Base-by-base conservation (phyloP, 2,888 invertebrate species). In the Unio pictorum region DNA sequence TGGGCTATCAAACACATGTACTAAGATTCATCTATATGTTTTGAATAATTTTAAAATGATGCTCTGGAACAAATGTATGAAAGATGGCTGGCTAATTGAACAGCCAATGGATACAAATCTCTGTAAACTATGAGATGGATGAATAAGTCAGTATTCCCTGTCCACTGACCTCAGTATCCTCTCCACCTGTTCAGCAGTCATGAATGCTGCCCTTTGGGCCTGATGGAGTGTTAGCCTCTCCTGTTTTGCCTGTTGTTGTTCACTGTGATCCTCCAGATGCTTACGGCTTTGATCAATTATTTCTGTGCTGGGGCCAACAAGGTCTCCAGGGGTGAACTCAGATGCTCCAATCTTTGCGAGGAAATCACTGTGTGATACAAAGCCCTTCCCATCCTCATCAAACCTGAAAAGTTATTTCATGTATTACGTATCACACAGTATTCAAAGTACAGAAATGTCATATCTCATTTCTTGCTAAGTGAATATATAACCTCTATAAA, bases 281-380 rank as follows among this genome's bases (percentile, higher is more conserved):
- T 80, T 74, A 66, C 77, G 72, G 75, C 87, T 89, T 30, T 83
- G 78, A 45, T 82, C 79, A 55, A 84, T 83, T 64, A 89, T 88
- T 65, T 76, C 71, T 54, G 77, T 72, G 71, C 86, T 86, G n/a
- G 81, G 79, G 5, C 89, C 89, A 17, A 76, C 62, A 59, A 80
- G 62, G 75, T 88, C 88, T 7, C 86, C 82, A 0, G 88, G 86
- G 0, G 88, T 85, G 69, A 87, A 88, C 69, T 85, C 80, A 17
- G 80, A 81, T 0, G 85, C 85, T 23, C 84, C 86, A 30, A 89
- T 72, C 63, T 83, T 83, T 55, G 75, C 68, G 55, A 88, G 74
- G 83, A 89, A 89, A 61, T 84, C 84, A 23, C 84, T 74, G 70
- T 88, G 84, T n/a, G 84, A 81, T 11, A 89, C 76, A 70, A 71